These are phyloP conservation scores for Teinopalpus imperialis DNA, from an alignment of 2,888 invertebrate genomes.

Conservation along the genomic window DNA sequence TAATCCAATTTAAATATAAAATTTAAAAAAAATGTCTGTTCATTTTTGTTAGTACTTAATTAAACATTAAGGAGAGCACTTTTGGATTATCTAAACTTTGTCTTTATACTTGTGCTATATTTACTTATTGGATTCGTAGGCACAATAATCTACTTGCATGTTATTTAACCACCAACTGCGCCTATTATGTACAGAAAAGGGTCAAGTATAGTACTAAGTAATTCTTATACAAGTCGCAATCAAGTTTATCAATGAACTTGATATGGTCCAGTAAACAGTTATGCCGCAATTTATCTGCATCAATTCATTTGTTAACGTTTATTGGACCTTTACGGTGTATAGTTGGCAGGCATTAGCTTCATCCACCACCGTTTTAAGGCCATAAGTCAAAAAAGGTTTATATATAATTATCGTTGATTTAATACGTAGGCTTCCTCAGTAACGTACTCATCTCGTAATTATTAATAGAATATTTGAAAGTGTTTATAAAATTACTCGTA, in stretches of 20 bases:
- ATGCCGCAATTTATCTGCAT: conserved; percentile 50
- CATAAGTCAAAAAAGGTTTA: neutral
- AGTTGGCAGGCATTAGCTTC: conserved; percentile 8
- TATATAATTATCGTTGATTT: too few relatives aligned
- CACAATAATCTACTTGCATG: conserved; percentile 14
- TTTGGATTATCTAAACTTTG: too few relatives aligned
- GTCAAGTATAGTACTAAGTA: conserved; percentile 42
- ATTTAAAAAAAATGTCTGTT: too few relatives aligned
- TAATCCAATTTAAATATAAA: too few relatives aligned
- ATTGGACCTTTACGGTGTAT: conserved; percentile 27
- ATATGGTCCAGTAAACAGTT: conserved; percentile 56
- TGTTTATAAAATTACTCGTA: too few relatives aligned
- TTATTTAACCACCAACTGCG: neutral
- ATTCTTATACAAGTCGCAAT: conserved; percentile 38
- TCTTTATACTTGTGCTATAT: too few relatives aligned
- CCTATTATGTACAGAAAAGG: conserved; percentile 53
- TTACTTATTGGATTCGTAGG: neutral
- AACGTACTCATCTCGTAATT: too few relatives aligned
- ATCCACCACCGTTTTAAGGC: conserved; percentile 5
- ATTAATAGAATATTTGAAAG: too few relatives aligned
- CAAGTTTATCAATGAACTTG: conserved; percentile 73
- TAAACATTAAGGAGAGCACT: neutral
- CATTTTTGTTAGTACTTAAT: too few relatives aligned
- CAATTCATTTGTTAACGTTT: conserved; percentile 36
- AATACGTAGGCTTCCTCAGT: too few relatives aligned